These are phyloP conservation scores for Drosophila miranda DNA, from an alignment of 1,140 invertebrate genomes.

Conservation along the genomic window DNA sequence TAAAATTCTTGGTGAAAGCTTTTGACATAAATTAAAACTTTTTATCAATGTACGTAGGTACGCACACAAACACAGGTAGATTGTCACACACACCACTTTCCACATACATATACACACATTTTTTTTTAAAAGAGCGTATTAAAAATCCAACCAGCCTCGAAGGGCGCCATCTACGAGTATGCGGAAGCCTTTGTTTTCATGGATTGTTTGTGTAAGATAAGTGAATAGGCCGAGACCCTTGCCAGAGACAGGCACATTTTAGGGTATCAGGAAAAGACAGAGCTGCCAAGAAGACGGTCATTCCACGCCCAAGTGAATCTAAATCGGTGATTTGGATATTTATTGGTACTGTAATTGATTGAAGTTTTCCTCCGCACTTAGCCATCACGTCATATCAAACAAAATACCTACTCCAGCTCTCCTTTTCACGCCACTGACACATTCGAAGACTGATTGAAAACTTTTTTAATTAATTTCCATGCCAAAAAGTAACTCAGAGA, in stretches of 20 bases:
- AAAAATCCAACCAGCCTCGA: too few species aligned
- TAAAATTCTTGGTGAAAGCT: conserved; percentile 81
- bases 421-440: conserved; percentile 48
- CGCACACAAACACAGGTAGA: conserved; percentile 1
- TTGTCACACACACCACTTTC: not conserved
- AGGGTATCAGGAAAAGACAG: too few species aligned
- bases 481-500: conserved; percentile 38
- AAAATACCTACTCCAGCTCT: conserved; percentile 1
- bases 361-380: conserved; percentile 6
- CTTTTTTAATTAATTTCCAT: conserved; percentile 80
- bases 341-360: conserved; percentile 27
- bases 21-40: conserved; percentile 82
- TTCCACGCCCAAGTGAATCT: not conserved
- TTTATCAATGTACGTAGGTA: conserved; percentile 42
- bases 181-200: not conserved
- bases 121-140: not conserved
- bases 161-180: not conserved
- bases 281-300: not conserved
- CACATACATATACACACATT: not conserved
- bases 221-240: not conserved
- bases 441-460: conserved; percentile 73
- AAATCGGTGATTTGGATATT: not conserved
- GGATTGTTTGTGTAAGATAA: not conserved
- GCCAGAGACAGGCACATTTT: not conserved
- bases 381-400: not conserved